Evolutionary conservation across 2,797 vertebrate genomes (phyloP), one percentile per base, ranked within the genome.

Genomic region (Sibirionetta formosa): DNA sequence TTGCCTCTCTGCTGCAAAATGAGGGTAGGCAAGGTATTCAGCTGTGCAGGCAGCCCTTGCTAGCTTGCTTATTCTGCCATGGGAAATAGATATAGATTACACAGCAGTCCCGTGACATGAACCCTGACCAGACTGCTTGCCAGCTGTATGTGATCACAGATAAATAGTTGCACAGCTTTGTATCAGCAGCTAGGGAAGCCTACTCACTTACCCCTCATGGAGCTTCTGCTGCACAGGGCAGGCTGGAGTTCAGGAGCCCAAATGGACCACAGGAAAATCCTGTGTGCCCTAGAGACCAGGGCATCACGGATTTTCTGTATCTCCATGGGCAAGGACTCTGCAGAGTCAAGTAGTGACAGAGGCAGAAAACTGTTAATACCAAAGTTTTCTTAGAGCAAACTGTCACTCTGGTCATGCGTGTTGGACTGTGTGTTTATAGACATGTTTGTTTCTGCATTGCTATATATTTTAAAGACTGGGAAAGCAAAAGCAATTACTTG

Each of bases 241-340:
- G 22, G 27, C 19, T 4, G 3, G 60, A 72, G 51, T 72, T 83
- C 42, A 66, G 56, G 27, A 14, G 10, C 7, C 11, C 46, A 22
- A 11, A 54, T 0, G 1, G 29, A 78, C 27, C 17, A 9, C 64
- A 53, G 54, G 54, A 46, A 76, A 31, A 2, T 42, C 27, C 53
- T 0, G 0, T 10, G 18, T 82, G n/a, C 38, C 82, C 19, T 40
- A 38, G n/a, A 68, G 16, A 58, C 22, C 1, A 6, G 29, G 2
- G 5, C 23, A 56, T 35, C 26, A 51, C 26, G 58, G 53, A 66
- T 75, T 72, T 89, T 63, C 44, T 70, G 1, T 7, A 8, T 42
- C 7, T 64, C 38, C 38, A 1, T 4, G 4, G 38, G 31, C 51
- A 82, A 53, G 36, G n/a, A 24, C n/a, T 61, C 61, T 46, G 44